Percentiles rank a stretch among this genome's conserved stretches.
These are phyloP conservation scores for Notamacropus eugenii DNA, from an alignment of 2,797 vertebrate genomes.

Conservation along the genomic window DNA sequence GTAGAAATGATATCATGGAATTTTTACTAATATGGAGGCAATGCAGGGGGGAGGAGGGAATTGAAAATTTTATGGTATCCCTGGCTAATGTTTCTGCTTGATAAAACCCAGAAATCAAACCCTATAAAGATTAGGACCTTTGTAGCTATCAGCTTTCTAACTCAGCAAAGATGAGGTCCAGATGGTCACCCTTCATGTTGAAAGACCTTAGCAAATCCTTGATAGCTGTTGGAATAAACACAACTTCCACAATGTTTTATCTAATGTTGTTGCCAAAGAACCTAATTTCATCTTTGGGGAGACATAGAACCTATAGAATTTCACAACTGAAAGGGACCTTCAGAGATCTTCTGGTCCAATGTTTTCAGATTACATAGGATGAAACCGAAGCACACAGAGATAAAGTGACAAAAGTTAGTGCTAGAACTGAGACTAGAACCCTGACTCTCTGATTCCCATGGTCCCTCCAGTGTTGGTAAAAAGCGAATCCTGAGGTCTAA, in stretches of 20 bases:
- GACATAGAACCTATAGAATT: neutral
- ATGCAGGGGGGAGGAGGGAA: neutral
- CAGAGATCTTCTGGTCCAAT: neutral
- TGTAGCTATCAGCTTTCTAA: conserved; percentile 19
- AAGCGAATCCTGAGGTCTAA: neutral
- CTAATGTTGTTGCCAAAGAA: conserved; percentile 24
- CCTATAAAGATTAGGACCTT: neutral
- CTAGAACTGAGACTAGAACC: neutral
- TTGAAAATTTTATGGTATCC: conserved; percentile 6
- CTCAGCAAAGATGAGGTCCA: conserved; percentile 12
- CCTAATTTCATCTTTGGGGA: neutral
- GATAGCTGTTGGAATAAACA: neutral
- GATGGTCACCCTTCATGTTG: conserved; percentile 3
- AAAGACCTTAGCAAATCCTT: conserved; percentile 33
- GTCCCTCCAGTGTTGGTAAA: neutral
- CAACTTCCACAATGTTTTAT: neutral
- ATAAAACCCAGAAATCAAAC: conserved; percentile 22
- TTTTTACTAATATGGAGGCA: conserved; percentile 13
- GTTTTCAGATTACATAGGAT: neutral
- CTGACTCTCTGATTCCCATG: neutral
- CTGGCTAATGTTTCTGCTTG: neutral
- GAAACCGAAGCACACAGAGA: neutral
- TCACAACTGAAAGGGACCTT: neutral
- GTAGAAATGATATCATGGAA: neutral
- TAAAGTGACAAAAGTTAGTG: neutral